Evolutionary conservation across 1,140 invertebrate genomes (phyloP), one percentile per base, ranked within the genome.

Genomic region (Ooceraea biroi): DNA sequence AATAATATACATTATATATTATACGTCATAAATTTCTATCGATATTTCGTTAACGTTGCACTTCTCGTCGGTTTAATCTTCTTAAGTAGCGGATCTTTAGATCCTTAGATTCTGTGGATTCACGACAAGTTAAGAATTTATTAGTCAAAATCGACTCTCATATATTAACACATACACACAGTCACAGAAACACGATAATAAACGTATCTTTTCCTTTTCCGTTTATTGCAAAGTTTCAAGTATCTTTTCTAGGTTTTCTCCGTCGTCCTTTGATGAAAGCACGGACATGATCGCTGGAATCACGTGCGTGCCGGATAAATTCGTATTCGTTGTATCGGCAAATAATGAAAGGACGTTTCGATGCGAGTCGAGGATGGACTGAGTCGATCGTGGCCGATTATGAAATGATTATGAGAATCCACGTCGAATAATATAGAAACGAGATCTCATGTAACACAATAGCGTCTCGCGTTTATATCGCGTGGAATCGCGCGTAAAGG

Each of bases 31-130:
- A 88, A 77, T 89, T 90, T 91, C 84, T 89, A 90, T 87, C 65
- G 48, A 86, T 82, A 87, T 89, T 91, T 89, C 87, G 84, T 89
- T 91, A 83, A 89, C 71, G 82, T 88, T 90, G 84, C 90, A 86
- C 82, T 80, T 84, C 72, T 88, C 83, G 85, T 80, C 82, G 68
- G 58, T 87, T 69, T 65, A 83, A 82, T 82, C 80, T 86, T 88
- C 55, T 65, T 86, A 86, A 82, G 66, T 77, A 77, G 85, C 73
- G 44, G 36, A 84, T 87, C 82, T 50, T 50, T 88, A 83, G 63
- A 82, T 52, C 25, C 22, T 77, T 72, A 30, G 17, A 69, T 83
- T 77, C 50, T 83, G 5, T 14, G 72, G 36, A 71, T 44, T 58
- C 52, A 58, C 19, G 71, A 85, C n/a, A 22, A 10, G 44, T 85